phyloP scores from a whole-genome alignment of 2,888 invertebrate genomes.

The Carabus problematicus region DNA sequence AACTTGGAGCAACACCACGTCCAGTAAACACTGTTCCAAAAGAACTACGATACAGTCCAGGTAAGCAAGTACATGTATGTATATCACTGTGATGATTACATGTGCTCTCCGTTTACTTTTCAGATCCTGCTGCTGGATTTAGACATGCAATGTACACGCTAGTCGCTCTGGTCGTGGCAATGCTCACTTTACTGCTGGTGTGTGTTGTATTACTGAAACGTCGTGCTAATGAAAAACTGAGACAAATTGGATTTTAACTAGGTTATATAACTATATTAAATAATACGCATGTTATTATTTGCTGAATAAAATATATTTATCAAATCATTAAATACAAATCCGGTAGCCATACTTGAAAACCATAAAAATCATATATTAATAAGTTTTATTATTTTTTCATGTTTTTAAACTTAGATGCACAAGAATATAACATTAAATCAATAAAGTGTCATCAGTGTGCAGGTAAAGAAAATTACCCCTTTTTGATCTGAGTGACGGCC shows the following conservation, averaged over 20 bases:
- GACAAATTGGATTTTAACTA: slow-evolving; percentile 50
- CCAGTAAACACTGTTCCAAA: too few species aligned
- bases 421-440: too few species aligned
- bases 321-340: slow-evolving; percentile 37
- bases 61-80: too few species aligned
- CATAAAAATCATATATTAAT: slow-evolving; percentile 27
- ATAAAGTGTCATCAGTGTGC: too few species aligned
- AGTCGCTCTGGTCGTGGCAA: slow-evolving; percentile 63
- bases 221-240: slow-evolving; percentile 55
- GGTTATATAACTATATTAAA: background rate
- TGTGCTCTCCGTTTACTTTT: too few species aligned
- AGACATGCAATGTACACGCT: too few species aligned
- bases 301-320: slow-evolving; percentile 43
- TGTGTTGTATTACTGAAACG: slow-evolving; percentile 63
- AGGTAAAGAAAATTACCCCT: slow-evolving; percentile 57
- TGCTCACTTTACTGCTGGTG: slow-evolving; percentile 62
- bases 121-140: too few species aligned
- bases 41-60: too few species aligned
- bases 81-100: too few species aligned
- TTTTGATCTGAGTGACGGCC: slow-evolving; percentile 68
- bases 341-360: slow-evolving; percentile 35
- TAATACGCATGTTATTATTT: slow-evolving; percentile 20
- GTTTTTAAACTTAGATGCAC: too few species aligned
- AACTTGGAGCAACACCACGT: too few species aligned
- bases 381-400: slow-evolving; percentile 39